phyloP scores from a whole-genome alignment of 2,113 vertebrate genomes.

The Cyphomyrus plagiostoma region DNA sequence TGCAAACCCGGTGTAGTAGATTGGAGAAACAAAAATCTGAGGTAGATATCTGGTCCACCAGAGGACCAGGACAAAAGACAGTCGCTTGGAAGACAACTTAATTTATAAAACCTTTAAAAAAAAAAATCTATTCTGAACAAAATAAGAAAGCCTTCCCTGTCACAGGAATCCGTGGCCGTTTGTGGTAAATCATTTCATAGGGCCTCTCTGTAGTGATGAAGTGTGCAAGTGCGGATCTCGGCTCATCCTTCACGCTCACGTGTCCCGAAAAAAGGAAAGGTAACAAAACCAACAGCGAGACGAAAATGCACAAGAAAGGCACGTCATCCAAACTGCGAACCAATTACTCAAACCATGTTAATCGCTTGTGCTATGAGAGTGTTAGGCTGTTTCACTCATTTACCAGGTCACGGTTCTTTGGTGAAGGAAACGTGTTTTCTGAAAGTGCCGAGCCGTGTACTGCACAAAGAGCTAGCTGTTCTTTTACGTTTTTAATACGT shows the following conservation, averaged over 20 bases:
- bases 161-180: conserved; percentile 44
- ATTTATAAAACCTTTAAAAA: conserved; percentile 63
- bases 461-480: conserved; percentile 78
- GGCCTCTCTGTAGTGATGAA: conserved; percentile 67
- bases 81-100: conserved; percentile 83
- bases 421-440: conserved; percentile 79
- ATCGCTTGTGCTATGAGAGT: conserved; percentile 70
- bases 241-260: conserved; percentile 81
- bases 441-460: conserved; percentile 87
- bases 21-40: conserved; percentile 85
- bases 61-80: conserved; percentile 90
- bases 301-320: conserved; percentile 96
- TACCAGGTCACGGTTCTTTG: conserved; percentile 91
- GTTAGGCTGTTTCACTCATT: conserved; percentile 59
- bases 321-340: conserved; percentile 90
- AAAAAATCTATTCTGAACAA: conserved; percentile 62
- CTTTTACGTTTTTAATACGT: conserved; percentile 59
- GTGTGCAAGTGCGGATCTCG: conserved; percentile 79
- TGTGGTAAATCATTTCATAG: conserved; percentile 69
- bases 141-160: conserved; percentile 59
- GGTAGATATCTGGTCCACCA: conserved; percentile 96
- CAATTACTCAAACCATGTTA: conserved; percentile 74
- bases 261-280: conserved; percentile 69
- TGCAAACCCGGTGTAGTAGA: conserved; percentile 77
- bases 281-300: conserved; percentile 69